phyloP scores from a whole-genome alignment of 2,888 invertebrate genomes.

The Pandemis cinnamomeana region DNA sequence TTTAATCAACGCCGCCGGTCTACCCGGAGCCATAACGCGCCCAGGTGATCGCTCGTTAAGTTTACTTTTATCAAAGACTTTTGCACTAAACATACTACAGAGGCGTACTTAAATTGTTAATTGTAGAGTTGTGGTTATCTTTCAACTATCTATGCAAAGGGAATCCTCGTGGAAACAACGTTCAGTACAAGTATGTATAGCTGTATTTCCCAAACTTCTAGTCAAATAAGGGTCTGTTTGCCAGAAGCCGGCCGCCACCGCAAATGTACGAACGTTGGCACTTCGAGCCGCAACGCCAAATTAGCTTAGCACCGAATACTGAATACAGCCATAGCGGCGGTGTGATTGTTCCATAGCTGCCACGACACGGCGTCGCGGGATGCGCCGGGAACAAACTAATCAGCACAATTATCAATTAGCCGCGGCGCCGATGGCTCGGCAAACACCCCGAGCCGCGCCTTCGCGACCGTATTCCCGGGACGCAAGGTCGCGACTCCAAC shows the following conservation, averaged over 20 bases:
- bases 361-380: too few relatives aligned
- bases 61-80: neutral
- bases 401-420: constrained; percentile 29
- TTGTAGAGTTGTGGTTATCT: neutral
- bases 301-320: neutral
- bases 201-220: neutral
- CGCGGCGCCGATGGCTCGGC: constrained; percentile 1
- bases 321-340: neutral
- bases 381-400: constrained; percentile 18
- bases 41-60: neutral
- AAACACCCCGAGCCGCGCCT: neutral
- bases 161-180: neutral
- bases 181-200: neutral
- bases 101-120: too few relatives aligned
- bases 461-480: neutral
- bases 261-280: neutral
- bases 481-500: neutral
- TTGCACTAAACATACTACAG: too few relatives aligned
- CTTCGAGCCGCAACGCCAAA: constrained; percentile 1
- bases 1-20: neutral
- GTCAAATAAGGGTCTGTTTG: constrained; percentile 12
- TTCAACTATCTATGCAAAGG: neutral
- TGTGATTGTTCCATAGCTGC: neutral
- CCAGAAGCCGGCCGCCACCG: neutral
- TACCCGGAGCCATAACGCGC: neutral